A percentile compares a stretch with the other conserved stretches of the same genome.
These are phyloP conservation scores for Spizella passerina DNA, from an alignment of 2,797 vertebrate genomes.

Conservation along the genomic window DNA sequence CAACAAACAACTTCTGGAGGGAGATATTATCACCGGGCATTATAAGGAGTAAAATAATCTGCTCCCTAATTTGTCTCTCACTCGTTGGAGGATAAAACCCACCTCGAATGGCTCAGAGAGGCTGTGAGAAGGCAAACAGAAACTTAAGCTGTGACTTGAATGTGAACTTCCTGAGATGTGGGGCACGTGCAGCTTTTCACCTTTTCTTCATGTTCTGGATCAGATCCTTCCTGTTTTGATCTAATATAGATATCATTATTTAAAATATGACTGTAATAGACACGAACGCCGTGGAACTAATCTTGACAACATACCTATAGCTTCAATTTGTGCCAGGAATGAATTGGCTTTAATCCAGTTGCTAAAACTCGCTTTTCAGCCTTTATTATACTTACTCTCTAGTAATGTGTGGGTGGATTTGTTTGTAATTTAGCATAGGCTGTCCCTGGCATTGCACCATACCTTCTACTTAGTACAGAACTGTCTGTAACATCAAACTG, in stretches of 20 bases:
- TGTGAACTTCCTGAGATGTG: background rate
- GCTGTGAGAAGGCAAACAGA: background rate
- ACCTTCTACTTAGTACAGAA: background rate
- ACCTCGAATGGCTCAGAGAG: background rate
- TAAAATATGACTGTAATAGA: background rate
- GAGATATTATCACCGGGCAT: accelerated
- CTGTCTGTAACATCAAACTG: background rate
- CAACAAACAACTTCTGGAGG: background rate
- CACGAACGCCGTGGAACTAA: background rate
- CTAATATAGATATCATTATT: slow-evolving; percentile 15
- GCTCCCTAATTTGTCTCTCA: background rate
- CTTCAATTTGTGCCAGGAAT: slow-evolving; percentile 19
- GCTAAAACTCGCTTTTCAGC: slow-evolving; percentile 51
- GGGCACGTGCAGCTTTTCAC: background rate
- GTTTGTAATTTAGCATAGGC: slow-evolving; percentile 32
- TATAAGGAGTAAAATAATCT: background rate
- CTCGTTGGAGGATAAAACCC: background rate
- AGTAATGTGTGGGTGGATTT: slow-evolving; percentile 64
- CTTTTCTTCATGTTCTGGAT: slow-evolving; percentile 13
- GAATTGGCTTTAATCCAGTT: slow-evolving; percentile 51
- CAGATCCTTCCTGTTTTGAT: slow-evolving; percentile 36
- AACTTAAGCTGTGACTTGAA: background rate
- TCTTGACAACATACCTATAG: slow-evolving; percentile 22
- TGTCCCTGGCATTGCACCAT: slow-evolving; percentile 36
- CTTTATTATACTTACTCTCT: slow-evolving; percentile 51